Evolutionary conservation across 2,113 vertebrate species (phyloP).

Genomic region (Elaphurus davidianus): DNA sequence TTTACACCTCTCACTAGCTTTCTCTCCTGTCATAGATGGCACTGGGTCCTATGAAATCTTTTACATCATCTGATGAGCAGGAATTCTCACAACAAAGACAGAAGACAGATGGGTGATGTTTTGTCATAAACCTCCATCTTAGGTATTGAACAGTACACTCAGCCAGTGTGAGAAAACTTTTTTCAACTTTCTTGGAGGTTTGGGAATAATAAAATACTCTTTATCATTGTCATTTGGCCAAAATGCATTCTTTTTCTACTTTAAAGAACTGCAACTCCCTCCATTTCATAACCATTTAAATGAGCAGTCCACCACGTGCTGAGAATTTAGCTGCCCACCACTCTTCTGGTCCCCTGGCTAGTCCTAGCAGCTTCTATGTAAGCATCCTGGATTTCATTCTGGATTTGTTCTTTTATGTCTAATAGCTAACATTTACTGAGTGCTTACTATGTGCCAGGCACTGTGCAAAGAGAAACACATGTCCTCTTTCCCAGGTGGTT

Average conservation of each 20-base stretch:
- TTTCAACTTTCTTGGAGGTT: neutral
- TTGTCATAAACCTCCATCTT: neutral
- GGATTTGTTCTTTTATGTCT: neutral
- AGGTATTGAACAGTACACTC: neutral
- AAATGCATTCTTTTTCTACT: neutral
- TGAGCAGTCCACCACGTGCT: neutral
- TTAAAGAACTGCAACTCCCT: neutral
- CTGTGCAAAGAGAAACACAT: neutral
- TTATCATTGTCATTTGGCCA: neutral
- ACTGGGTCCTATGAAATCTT: neutral
- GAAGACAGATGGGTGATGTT: neutral
- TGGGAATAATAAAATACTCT: neutral
- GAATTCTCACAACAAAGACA: neutral
- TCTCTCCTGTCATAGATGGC: neutral
- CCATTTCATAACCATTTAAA: neutral
- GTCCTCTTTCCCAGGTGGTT: neutral
- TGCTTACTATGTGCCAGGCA: conserved; percentile 69
- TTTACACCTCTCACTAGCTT: neutral
- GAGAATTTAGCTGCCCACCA: neutral
- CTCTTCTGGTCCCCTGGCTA: too few relatives aligned
- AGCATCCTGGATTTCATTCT: neutral
- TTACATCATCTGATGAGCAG: neutral
- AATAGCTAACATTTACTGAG: conserved; percentile 71
- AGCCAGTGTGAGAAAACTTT: neutral
- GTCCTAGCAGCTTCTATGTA: neutral